These are phyloP conservation scores for Thaumetopoea pityocampa DNA, from an alignment of 1,140 invertebrate species.

Conservation along the genomic window DNA sequence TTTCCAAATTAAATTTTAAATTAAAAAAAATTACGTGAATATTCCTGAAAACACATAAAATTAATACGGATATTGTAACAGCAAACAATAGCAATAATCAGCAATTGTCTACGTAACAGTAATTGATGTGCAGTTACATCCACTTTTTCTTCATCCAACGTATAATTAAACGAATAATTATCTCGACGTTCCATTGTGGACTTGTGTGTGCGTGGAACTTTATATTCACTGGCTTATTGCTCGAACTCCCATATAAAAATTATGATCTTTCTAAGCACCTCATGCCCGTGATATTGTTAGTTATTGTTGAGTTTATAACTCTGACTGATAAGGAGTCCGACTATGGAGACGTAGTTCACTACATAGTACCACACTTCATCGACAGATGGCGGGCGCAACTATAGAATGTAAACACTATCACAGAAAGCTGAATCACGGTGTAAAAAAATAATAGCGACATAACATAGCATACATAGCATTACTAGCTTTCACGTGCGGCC, in stretches of 20 bases:
- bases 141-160: slow-evolving; percentile 5
- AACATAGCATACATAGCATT: too few relatives aligned
- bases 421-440: too few relatives aligned
- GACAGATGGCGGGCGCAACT: too few relatives aligned
- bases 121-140: slow-evolving; percentile 17
- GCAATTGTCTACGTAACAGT: slow-evolving; percentile 11
- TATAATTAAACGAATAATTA: slow-evolving; percentile 11
- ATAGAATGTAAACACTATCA: too few relatives aligned
- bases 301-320: slow-evolving; percentile 16
- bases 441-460: too few relatives aligned
- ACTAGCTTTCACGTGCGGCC: too few relatives aligned
- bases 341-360: too few relatives aligned
- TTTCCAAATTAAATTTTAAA: too few relatives aligned
- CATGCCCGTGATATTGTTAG: slow-evolving; percentile 14
- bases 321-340: too few relatives aligned
- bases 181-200: slow-evolving; percentile 15
- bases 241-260: slow-evolving; percentile 17
- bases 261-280: slow-evolving; percentile 15
- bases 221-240: background rate
- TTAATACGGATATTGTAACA: slow-evolving; percentile 1
- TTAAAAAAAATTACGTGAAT: too few relatives aligned
- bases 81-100: background rate
- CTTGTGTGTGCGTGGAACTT: slow-evolving; percentile 12
- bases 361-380: too few relatives aligned
- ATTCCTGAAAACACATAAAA: background rate